Evolutionary conservation across 53 echinoderm and acorn worm genomes (phyloP), one percentile per base, ranked within the genome.

Genomic region (Temnopleurus reevesii): DNA sequence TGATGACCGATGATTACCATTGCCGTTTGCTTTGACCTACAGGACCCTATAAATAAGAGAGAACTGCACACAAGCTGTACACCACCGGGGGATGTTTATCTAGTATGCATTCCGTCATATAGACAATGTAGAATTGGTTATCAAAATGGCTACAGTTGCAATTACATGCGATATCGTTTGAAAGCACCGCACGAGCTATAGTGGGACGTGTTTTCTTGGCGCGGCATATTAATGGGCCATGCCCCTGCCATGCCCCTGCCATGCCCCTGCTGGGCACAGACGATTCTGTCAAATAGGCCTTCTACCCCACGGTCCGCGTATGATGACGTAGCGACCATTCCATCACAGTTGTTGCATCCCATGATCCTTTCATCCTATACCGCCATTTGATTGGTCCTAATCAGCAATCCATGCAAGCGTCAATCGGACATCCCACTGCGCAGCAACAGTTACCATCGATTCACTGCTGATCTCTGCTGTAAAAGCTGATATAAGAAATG

Each of bases 131-230:
- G 56, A 55, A 55, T 9, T 36, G 26, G 59, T 85, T 60, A 85
- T 85, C 59, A 85, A 85, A 85, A 85, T 85, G 59, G 85, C 59
- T 85, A 85, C 85, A 85, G 85, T 85, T 59, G 85, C 85, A 85
- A 85, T 85, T 85, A 59, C 44, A 3, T 12, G 85, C 85, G 85
- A 61, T 59, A 59, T 26, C 60, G 59, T 60, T 59, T 85, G 85
- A 85, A 56, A 85, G 61, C 85, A 61, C 85, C 85, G 85, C 85
- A 24, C 85, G 85, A 34, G 85, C 85, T 60, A 85, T 85, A 85
- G 85, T 18, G 41, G 59, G 59, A 85, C 85, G 85, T 85, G 85
- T 85, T 85, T 85, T 59, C 85, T 85, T 85, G 60, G 85, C 85
- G 85, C 85, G 60, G 60, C 59, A 61, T 44, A 25, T 60, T 85